Evolutionary conservation across 2,797 vertebrate genomes (phyloP).

Genomic region (Poeciliopsis gracilis): DNA sequence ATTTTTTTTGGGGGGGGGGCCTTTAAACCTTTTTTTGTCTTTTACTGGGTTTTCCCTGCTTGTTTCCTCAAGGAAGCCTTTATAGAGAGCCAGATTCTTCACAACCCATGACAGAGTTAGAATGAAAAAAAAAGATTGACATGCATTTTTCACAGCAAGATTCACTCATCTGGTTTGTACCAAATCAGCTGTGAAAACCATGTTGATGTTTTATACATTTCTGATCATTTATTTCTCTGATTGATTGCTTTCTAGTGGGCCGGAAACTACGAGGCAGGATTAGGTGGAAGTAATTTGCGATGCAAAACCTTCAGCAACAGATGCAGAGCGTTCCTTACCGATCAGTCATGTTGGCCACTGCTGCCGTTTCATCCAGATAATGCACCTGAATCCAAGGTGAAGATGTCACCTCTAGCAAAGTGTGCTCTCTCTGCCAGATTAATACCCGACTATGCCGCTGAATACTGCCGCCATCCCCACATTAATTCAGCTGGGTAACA

Average conservation of each 20-base stretch:
- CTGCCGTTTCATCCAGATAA: slow-evolving; percentile 61
- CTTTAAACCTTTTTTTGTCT: background rate
- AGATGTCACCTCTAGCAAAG: slow-evolving; percentile 50
- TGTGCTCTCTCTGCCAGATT: slow-evolving; percentile 48
- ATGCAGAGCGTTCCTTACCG: background rate
- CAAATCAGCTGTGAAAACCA: background rate
- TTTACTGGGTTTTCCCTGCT: background rate
- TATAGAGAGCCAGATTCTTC: background rate
- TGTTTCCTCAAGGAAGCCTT: background rate
- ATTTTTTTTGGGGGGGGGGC: background rate
- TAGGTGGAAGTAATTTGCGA: background rate
- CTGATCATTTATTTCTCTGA: background rate
- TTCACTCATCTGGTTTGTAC: background rate
- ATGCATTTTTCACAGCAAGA: background rate
- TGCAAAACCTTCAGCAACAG: background rate
- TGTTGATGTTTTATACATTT: background rate
- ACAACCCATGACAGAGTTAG: background rate
- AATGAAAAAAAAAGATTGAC: background rate
- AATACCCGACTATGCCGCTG: slow-evolving; percentile 48
- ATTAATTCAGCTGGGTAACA: slow-evolving; percentile 41
- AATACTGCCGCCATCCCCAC: slow-evolving; percentile 33
- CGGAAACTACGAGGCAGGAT: background rate
- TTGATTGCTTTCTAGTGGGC: background rate
- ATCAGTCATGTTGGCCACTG: slow-evolving; percentile 35
- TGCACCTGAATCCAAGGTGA: slow-evolving; percentile 61